Evolutionary conservation across 92 coral and sea anemone species (phyloP), one percentile per base, ranked within the genome.

Genomic region (Desmophyllum pertusum): DNA sequence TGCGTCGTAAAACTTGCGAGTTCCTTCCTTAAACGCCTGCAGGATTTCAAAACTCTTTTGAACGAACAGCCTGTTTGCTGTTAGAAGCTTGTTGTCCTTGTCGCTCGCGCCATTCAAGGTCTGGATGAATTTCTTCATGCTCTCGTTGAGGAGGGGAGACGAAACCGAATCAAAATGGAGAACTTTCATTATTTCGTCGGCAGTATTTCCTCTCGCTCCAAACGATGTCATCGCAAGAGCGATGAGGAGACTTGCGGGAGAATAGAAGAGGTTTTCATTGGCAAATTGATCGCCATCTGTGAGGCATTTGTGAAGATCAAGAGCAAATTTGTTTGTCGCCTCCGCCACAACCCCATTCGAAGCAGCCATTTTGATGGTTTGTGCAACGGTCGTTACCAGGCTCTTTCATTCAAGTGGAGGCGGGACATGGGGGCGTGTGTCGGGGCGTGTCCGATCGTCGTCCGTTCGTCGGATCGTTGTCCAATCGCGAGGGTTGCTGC

Each of bases 201-300:
- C 98, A 18, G 98, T 93, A 83, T 91, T 86, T 69, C 98, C 98
- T 81, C 92, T 91, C 8, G 98, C 98, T 33, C 98, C 98, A 61
- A 87, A 81, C 84, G 84, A 90, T 14, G 95, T 91, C 98, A 95
- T 95, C 39, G 94, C 94, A 18, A 95, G 90, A 8, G 92, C 98
- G 18, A 90, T 85, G 36, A 91, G 50, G 18, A 95, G 76, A 71
- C 98, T 95, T 4, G 91, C 71, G 14, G 98, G 98, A 19, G 98
- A 96, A 71, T 88, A 92, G 84, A 96, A 96, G 40, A 96, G 80
- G 80, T 94, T 96, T 46, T 85, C 81, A 25, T 61, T 48, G n/a
- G 88, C 51, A 27, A 43, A 73, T 8, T 37, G 30, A 46, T 50
- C 65, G 46, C 76, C 77, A 21, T 48, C 30, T 19, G 57, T 45